Percentiles rank a stretch among this genome's conserved stretches.
Evolutionary conservation across 2,888 invertebrate species (phyloP).

Genomic region (Cosmia pyralina): DNA sequence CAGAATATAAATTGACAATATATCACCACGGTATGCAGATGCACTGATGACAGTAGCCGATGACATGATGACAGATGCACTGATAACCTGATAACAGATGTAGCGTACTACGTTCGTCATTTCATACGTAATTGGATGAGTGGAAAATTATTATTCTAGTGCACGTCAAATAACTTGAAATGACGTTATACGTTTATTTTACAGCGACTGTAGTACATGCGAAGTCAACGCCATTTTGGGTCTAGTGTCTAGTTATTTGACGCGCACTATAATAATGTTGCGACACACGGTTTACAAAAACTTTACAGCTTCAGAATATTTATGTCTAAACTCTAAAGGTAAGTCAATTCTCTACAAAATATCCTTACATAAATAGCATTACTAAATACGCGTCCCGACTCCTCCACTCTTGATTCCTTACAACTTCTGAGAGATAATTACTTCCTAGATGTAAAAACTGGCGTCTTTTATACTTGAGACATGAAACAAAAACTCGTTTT

Average conservation of each 20-base stretch:
- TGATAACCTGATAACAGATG: too few species aligned
- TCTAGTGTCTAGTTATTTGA: too few species aligned
- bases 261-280: not conserved
- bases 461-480: constrained; percentile 72
- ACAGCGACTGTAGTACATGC: too few species aligned
- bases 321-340: not conserved
- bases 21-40: not conserved
- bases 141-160: not conserved
- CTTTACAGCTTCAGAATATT: rapidly evolving
- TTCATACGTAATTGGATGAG: not conserved
- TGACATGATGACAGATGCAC: not conserved
- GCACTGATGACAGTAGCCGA: too few species aligned
- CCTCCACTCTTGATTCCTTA: constrained; percentile 75
- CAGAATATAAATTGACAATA: not conserved
- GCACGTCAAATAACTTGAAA: too few species aligned
- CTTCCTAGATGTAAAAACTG: constrained; percentile 82
- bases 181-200: too few species aligned
- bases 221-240: too few species aligned
- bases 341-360: not conserved
- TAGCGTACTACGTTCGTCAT: not conserved
- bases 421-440: constrained; percentile 82
- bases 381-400: constrained; percentile 68
- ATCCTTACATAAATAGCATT: constrained; percentile 3
- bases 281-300: too few species aligned
- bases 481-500: constrained; percentile 68